These are phyloP conservation scores for Oscheius myriophilus DNA, from an alignment of 2,888 invertebrate genomes.

Conservation along the genomic window DNA sequence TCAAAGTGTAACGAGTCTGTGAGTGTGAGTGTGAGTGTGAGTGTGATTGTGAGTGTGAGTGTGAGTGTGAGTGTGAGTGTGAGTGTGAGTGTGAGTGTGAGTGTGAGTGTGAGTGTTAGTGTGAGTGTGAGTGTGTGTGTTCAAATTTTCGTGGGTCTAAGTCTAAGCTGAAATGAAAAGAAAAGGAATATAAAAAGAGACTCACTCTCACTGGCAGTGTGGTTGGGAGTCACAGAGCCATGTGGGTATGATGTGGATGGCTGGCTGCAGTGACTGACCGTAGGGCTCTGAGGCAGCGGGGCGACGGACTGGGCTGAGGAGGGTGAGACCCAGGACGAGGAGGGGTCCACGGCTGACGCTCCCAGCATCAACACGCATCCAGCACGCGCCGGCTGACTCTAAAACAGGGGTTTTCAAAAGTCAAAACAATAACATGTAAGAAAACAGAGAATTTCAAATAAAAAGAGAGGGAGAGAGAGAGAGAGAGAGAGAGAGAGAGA, in stretches of 20 bases:
- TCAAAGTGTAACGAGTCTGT: too few species aligned
- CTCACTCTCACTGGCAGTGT: slow-evolving; percentile 9
- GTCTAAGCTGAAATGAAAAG: too few species aligned
- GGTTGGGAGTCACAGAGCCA: slow-evolving; percentile 5
- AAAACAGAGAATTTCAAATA: not conserved
- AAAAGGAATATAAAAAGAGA: too few species aligned
- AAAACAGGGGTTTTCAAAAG: too few species aligned
- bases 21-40: too few species aligned
- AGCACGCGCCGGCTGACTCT: slow-evolving; percentile 35
- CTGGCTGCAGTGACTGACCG: slow-evolving; percentile 18
- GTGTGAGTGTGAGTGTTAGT: too few species aligned
- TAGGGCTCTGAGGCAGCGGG: slow-evolving; percentile 22
- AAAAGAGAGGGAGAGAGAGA: not conserved
- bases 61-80: too few species aligned
- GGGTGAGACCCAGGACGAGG: slow-evolving; percentile 36
- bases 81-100: too few species aligned
- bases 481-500: not conserved
- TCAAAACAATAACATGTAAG: not conserved
- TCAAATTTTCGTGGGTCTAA: too few species aligned
- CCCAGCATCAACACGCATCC: slow-evolving; percentile 59
- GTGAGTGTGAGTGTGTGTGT: too few species aligned
- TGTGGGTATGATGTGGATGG: slow-evolving; percentile 23
- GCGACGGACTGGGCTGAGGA: slow-evolving; percentile 2
- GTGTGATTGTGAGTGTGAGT: too few species aligned
- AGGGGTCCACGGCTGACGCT: slow-evolving; percentile 52